Evolutionary conservation across 2,888 invertebrate species (phyloP).

Genomic region (Tineola bisselliella): DNA sequence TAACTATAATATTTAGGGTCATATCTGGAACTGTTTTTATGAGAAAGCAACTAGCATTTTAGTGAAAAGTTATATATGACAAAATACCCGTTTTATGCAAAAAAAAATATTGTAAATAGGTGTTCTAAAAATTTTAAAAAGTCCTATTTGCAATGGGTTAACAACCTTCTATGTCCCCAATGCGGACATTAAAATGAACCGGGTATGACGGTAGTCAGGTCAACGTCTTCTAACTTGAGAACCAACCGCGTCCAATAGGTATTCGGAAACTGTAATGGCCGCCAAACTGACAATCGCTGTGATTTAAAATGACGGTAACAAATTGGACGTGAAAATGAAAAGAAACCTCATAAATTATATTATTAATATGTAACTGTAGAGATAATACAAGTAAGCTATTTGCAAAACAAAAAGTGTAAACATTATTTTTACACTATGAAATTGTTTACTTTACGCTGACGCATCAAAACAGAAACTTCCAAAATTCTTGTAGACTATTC

Average conservation of each 20-base stretch:
- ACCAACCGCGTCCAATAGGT: neutral
- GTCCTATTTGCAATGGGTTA: neutral
- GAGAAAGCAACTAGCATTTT: too few relatives aligned
- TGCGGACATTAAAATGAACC: neutral
- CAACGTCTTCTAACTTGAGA: conserved; percentile 4
- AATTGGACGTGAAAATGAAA: neutral
- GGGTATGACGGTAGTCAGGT: neutral
- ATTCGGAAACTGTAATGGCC: neutral
- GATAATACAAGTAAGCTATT: too few relatives aligned
- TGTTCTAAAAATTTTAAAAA: neutral
- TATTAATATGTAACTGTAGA: too few relatives aligned
- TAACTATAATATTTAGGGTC: too few relatives aligned
- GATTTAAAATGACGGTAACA: neutral
- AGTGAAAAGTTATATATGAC: too few relatives aligned
- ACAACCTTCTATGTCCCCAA: conserved; percentile 1
- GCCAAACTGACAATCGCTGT: neutral
- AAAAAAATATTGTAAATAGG: neutral
- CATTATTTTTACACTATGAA: neutral
- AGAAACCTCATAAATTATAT: too few relatives aligned
- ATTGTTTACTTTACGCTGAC: neutral
- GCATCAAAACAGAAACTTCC: neutral
- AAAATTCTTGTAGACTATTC: too few relatives aligned
- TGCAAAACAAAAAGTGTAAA: too few relatives aligned
- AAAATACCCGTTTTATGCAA: too few relatives aligned
- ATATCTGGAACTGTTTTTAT: too few relatives aligned